Conservation (phyloP, 2,888 invertebrate genomes). For the Heliconius charithonia region DNA sequence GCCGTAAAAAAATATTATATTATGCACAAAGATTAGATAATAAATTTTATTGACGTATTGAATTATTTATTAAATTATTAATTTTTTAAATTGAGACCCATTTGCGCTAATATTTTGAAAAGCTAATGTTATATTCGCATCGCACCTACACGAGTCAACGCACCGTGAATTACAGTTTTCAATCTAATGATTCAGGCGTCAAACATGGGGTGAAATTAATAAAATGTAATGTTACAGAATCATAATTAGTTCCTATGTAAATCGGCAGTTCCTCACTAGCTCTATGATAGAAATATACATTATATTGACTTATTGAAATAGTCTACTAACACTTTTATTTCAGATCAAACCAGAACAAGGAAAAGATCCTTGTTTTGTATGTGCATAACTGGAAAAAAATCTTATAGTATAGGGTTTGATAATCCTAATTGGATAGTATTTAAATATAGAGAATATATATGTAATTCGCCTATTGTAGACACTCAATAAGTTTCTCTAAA, state of each 20-base stretch:
- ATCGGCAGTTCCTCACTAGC: slow-evolving; percentile 33
- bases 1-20: no score
- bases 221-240: slow-evolving; percentile 27
- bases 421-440: neutral
- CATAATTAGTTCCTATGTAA: slow-evolving; percentile 36
- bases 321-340: no score
- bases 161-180: neutral
- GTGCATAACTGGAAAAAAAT: neutral
- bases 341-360: neutral
- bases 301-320: neutral
- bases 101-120: neutral
- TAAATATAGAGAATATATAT: neutral
- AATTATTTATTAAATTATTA: neutral
- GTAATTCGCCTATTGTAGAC: no score
- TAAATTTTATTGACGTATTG: no score
- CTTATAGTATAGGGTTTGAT: neutral
- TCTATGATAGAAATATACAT: slow-evolving; percentile 12
- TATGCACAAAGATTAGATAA: no score
- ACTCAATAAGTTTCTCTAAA: no score
- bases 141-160: neutral
- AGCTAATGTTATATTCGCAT: neutral
- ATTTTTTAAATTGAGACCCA: neutral
- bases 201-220: slow-evolving; percentile 35
- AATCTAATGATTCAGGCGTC: slow-evolving; percentile 3
- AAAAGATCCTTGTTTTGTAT: neutral